Base-by-base conservation (phyloP, 2,113 vertebrate genomes). In the Petromus typicus region DNA sequence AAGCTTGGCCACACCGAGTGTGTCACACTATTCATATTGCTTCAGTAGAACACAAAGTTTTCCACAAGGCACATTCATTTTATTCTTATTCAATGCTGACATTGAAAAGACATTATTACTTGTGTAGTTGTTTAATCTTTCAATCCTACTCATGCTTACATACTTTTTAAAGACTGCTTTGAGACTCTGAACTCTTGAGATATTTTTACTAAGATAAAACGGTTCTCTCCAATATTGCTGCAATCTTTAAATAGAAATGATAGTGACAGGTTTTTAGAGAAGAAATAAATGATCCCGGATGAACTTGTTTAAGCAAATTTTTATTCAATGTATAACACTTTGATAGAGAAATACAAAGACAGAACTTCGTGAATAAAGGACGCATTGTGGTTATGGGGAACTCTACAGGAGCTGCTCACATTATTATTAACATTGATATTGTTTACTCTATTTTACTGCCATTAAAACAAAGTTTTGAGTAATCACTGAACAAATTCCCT, bases 11-110 rank as follows among this genome's bases (percentile, higher is more conserved):
- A 76, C 5, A 73, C 20, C 56, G 88, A 95, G 93, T 95, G 23
- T 66, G 95, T 89, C 63, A 86, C 89, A 69, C 83, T 0, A 25
- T 82, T 93, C 95, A 23, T 69, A 64, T 59, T 93, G 90, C 91
- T 97, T 95, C 63, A 67, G 54, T 94, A 96, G 71, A 96, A 89
- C n/a, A 96, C 71, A 91, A 95, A 89, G 34, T 25, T 85, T 90
- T 54, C 25, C n/a, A 14, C 91, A 90, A 92, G 89, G 91, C 51
- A 82, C 25, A 91, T 92, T 97, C 66, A 90, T 93, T 96, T 90
- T 56, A 95, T 83, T 97, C 51, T 61, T 83, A 94, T 91, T 69
- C 61, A 92, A 0, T 32, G 57, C 0, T 85, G 96, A 92, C 12
- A 92, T n/a, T 30, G 95, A 63, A 93, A 94, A 91, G 27, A 45